Evolutionary conservation across 2,113 vertebrate genomes (phyloP).

Genomic region (Hylia prasina): DNA sequence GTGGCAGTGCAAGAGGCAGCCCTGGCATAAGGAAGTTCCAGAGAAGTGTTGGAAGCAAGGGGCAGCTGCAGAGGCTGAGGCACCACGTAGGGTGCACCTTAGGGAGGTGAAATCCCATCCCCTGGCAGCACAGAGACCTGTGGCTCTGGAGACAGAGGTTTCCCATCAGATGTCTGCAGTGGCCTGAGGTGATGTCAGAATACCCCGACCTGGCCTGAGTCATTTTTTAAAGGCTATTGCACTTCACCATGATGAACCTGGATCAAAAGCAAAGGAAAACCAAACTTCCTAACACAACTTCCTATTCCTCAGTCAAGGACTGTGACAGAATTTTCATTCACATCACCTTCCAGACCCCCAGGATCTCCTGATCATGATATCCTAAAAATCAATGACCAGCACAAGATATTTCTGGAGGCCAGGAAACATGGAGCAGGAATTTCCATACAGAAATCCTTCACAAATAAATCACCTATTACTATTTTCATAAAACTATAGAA

Average conservation of each 20-base stretch:
- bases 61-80: fast-evolving
- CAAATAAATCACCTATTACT: neutral
- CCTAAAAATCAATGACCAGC: neutral
- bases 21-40: neutral
- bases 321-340: neutral
- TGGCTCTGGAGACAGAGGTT: neutral
- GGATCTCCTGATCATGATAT: neutral
- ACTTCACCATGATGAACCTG: neutral
- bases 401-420: neutral
- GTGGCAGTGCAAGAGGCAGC: neutral
- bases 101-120: neutral
- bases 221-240: neutral
- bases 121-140: neutral
- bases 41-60: fast-evolving
- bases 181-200: neutral
- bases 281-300: neutral
- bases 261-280: neutral
- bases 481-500: neutral
- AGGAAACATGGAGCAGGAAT: neutral
- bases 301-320: neutral
- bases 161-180: neutral
- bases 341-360: neutral
- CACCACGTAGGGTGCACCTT: fast-evolving
- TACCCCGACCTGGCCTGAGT: neutral
- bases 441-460: neutral